phyloP scores from a whole-genome alignment of 2,797 vertebrate species.

The Amphiprion clarkii region DNA sequence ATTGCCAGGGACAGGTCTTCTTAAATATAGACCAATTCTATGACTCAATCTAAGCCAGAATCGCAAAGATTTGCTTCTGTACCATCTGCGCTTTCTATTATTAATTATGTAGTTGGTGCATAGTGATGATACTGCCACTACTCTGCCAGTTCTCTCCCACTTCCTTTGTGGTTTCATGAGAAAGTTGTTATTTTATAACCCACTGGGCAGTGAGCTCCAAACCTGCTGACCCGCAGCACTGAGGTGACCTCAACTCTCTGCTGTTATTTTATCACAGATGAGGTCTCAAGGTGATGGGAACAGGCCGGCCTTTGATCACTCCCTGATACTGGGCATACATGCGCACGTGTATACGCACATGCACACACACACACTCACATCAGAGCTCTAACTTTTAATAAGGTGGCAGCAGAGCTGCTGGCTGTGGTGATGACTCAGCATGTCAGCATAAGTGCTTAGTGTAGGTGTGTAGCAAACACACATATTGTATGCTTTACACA shows the following conservation, averaged over 20 bases:
- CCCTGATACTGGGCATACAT: slow-evolving; percentile 13
- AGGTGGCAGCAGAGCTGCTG: slow-evolving; percentile 40
- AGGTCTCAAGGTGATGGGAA: slow-evolving; percentile 46
- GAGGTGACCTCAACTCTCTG: slow-evolving; percentile 50
- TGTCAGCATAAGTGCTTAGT: not conserved
- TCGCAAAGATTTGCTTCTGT: not conserved
- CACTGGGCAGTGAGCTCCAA: slow-evolving; percentile 33
- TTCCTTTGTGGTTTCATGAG: slow-evolving; percentile 45
- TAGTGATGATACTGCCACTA: too few species aligned
- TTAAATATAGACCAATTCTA: too few species aligned
- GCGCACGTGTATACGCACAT: not conserved
- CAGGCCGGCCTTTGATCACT: slow-evolving; percentile 73
- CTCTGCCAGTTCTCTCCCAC: slow-evolving; percentile 19
- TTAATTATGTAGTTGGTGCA: too few species aligned
- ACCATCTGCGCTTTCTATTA: slow-evolving; percentile 1
- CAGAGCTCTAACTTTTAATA: slow-evolving; percentile 66
- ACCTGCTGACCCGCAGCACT: slow-evolving; percentile 61
- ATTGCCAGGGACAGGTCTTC: not conserved
- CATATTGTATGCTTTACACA: not conserved
- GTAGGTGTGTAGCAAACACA: slow-evolving; percentile 12
- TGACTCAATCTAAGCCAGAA: not conserved
- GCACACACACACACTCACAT: not conserved
- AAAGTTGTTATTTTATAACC: slow-evolving; percentile 52
- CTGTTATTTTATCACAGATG: slow-evolving; percentile 52
- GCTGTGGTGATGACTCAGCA: slow-evolving; percentile 58